Evolutionary conservation across 1,140 invertebrate genomes (phyloP).

Genomic region (Drosophila nigrodunni): DNA sequence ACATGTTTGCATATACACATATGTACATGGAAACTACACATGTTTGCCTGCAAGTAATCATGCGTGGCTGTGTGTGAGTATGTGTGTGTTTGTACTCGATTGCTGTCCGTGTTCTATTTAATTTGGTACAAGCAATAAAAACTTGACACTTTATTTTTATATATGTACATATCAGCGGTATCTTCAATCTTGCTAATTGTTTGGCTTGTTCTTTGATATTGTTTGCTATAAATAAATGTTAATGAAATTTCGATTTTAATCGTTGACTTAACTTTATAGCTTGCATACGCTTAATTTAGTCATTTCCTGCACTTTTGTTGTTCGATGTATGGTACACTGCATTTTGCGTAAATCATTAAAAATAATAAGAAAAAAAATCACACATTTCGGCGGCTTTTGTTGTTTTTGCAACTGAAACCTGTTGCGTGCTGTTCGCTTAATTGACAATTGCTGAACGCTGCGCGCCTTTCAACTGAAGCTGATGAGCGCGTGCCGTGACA

Average conservation of each 20-base stretch:
- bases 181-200: constrained; percentile 16
- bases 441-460: constrained; percentile 22
- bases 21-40: neutral
- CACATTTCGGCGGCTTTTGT: constrained; percentile 4
- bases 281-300: neutral
- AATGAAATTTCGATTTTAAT: neutral
- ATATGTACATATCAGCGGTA: neutral
- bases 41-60: neutral
- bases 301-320: neutral
- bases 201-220: constrained; percentile 12
- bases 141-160: constrained; percentile 1
- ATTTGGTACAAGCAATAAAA: constrained; percentile 2
- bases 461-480: neutral
- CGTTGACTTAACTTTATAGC: neutral
- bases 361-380: neutral
- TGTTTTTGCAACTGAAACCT: constrained; percentile 6
- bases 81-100: neutral
- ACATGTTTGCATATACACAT: too few relatives aligned
- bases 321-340: neutral
- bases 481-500: constrained; percentile 4
- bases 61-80: neutral
- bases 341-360: neutral
- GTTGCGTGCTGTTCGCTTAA: constrained; percentile 19
- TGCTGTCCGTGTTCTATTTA: constrained; percentile 24
- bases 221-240: constrained; percentile 14